phyloP scores from a whole-genome alignment of 1,140 invertebrate species.

The Pectinophora gossypiella region DNA sequence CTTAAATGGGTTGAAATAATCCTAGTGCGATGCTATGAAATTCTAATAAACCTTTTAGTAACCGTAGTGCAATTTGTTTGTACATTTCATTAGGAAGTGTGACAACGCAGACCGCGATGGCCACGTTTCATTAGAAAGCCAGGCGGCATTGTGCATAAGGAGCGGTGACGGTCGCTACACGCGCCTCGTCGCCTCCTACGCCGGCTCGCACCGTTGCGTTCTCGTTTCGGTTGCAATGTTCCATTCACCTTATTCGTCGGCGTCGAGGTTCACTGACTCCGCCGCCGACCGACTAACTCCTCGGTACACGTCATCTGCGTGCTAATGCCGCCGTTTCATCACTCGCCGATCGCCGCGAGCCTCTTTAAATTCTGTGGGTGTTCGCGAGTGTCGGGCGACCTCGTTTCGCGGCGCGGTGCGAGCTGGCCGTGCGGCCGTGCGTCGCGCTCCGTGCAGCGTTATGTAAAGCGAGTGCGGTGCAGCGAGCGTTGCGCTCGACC shows the following conservation, averaged over 20 bases:
- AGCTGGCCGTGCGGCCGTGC: constrained; percentile 23
- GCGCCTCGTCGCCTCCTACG: constrained; percentile 26
- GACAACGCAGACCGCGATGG: background rate
- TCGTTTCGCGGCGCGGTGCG: constrained; percentile 40
- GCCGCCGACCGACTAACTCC: constrained; percentile 54
- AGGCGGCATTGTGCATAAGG: constrained; percentile 44
- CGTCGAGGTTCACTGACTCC: constrained; percentile 66
- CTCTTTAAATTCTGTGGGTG: constrained; percentile 60
- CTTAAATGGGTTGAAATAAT: no score
- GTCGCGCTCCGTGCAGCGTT: constrained; percentile 46
- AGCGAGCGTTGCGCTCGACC: constrained; percentile 59
- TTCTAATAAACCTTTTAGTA: no score
- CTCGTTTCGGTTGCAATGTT: constrained; percentile 63
- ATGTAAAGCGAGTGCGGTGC: constrained; percentile 63
- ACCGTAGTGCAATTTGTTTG: no score
- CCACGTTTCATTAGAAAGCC: constrained; percentile 63
- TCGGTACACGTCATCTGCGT: constrained; percentile 54
- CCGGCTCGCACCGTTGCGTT: constrained; percentile 32
- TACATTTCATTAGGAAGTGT: no score
- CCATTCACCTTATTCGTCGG: constrained; percentile 67
- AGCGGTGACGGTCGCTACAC: constrained; percentile 23
- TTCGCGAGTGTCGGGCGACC: constrained; percentile 46
- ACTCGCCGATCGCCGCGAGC: constrained; percentile 37
- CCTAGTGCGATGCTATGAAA: no score
- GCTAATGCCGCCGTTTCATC: constrained; percentile 58